A percentile compares a stretch with the other conserved stretches of the same genome.
Conservation (phyloP, 64 coral and sea anemone species). For the Montipora foliosa region DNA sequence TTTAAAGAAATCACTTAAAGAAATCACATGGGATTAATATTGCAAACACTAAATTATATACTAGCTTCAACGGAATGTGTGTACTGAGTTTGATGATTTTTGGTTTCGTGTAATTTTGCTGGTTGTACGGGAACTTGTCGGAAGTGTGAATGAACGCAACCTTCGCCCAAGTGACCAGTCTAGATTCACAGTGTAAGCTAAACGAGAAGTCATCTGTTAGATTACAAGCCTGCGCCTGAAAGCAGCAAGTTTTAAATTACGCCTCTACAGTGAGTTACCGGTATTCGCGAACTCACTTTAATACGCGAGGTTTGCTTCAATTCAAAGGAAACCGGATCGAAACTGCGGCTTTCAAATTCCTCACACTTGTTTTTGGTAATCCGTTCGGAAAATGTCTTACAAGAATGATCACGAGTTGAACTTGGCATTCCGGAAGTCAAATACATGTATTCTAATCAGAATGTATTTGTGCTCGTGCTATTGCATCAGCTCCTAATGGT, state of each 20-base stretch:
- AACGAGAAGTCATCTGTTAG: no score
- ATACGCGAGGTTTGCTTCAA: no score
- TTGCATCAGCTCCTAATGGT: constrained; percentile 14
- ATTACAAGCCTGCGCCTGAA: no score
- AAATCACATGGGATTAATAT: background rate
- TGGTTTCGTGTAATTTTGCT: background rate
- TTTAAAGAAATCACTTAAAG: no score
- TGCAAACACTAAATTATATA: background rate
- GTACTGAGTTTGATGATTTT: background rate
- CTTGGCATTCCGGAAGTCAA: background rate
- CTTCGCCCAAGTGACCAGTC: background rate
- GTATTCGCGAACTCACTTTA: no score
- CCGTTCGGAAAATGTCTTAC: no score
- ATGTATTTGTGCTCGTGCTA: background rate
- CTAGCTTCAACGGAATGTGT: no score
- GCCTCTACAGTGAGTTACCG: no score
- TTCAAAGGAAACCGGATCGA: background rate
- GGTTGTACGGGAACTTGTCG: no score
- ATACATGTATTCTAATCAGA: background rate
- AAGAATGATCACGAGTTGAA: no score
- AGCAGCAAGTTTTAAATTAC: no score
- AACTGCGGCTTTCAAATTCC: background rate
- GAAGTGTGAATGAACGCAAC: background rate
- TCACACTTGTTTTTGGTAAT: background rate
- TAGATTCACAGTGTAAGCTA: no score